Evolutionary conservation across 2,797 vertebrate species (phyloP), one percentile per base, ranked within the genome.

Genomic region (Molossus alvarezi): DNA sequence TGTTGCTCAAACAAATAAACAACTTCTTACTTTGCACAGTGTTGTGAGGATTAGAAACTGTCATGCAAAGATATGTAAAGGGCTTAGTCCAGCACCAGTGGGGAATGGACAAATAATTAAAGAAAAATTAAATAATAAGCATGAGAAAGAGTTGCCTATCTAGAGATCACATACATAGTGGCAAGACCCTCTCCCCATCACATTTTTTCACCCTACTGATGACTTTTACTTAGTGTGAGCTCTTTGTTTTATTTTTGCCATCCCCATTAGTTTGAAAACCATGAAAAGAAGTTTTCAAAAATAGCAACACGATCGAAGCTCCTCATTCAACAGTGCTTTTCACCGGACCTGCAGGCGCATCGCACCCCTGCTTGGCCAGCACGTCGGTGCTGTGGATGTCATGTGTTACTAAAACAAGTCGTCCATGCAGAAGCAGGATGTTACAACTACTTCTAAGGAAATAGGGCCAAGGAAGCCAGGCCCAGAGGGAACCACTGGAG

Each of bases 101-200:
- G n/a, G 10, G 29, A 90, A 71, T 55, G 33, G 79, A 82, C 71
- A 29, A 82, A 48, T 62, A 72, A 55, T 2, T 88, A 37, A 96
- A 88, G 48, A 65, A 76, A 80, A 86, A 95, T 87, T 51, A 76
- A 94, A 90, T 91, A 94, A 90, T 91, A 57, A 93, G 9, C 27
- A 88, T 41, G 15, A 92, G 57, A 58, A 79, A 41, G 13, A 64
- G 48, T 37, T 41, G 51, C 23, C 48, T 58, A 62, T 9, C 12
- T 37, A 41, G 11, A 87, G 57, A 37, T 27, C 33, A 23, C 18
- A 55, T 2, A 41, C 12, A 65, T 1, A 13, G 25, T 25, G 10
- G 11, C 17, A 29, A 23, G 48, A 69, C 33, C 17, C 6, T 4
- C 21, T 6, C 20, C 25, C 20, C 20, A 18, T n/a, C 23, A 67